Evolutionary conservation across 2,888 invertebrate species (phyloP).

Genomic region (Clitarchus hookeri): DNA sequence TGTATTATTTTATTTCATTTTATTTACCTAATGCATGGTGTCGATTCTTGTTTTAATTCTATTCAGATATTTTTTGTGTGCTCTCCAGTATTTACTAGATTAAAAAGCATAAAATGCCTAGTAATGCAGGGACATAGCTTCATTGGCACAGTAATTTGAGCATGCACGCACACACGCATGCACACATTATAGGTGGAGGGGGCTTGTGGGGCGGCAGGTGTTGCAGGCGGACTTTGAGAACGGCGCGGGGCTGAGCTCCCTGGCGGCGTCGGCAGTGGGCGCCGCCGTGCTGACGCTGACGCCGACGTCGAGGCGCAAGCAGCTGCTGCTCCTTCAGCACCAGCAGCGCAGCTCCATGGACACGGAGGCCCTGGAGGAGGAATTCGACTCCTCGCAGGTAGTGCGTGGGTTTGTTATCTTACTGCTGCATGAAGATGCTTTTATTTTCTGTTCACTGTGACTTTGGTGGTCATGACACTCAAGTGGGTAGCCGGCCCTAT

Average conservation of each 20-base stretch:
- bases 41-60: no score
- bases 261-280: conserved; percentile 53
- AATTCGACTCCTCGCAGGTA: conserved; percentile 34
- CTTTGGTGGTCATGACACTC: not conserved
- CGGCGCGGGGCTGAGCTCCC: conserved; percentile 49
- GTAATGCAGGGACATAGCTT: no score
- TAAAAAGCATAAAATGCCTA: no score
- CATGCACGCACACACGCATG: no score
- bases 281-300: conserved; percentile 67
- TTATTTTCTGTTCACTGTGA: not conserved
- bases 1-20: no score
- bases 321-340: conserved; percentile 76
- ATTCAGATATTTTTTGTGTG: no score
- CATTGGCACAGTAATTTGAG: no score
- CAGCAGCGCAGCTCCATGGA: conserved; percentile 86
- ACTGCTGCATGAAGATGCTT: not conserved
- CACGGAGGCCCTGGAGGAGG: conserved; percentile 68
- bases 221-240: conserved; percentile 48
- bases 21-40: no score
- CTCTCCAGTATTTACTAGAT: no score
- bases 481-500: conserved; percentile 1
- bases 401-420: not conserved
- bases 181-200: no score
- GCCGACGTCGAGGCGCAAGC: conserved; percentile 78
- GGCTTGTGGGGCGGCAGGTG: conserved; percentile 40